Evolutionary conservation across 2,888 invertebrate genomes (phyloP), one percentile per base, ranked within the genome.

Genomic region (Drosophila cognata): DNA sequence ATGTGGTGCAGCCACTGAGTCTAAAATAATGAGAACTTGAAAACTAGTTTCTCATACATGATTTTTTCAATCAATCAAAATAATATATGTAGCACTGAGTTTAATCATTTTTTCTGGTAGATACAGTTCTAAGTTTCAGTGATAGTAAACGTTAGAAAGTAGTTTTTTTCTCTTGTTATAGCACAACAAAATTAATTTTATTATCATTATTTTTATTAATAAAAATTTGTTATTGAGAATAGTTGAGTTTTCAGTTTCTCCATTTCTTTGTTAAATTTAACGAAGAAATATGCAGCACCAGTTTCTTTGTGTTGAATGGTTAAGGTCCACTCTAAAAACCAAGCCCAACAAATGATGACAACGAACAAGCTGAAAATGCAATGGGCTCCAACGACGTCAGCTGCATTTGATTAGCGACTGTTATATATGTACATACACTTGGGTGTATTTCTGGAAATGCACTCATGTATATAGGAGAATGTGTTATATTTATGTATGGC

Each of bases 321-420:
- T 31, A 48, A 53, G 81, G 67, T 77, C 52, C 77, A 81, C 81
- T 55, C 81, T 77, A 78, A 71, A 67, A 64, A 25, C 55, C n/a
- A 51, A 33, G 53, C 36, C 52, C 53, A 60, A 21, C 57, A 36
- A 29, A 50, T 56, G 53, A 74, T 68, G 43, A 64, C 50, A 59
- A 29, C 35, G 38, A 43, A 41, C 36, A 38, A 62, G 36, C 33
- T 48, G 64, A 36, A 59, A 51, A 61, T 66, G 58, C 46, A 46
- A 25, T 50, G 50, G 65, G 74, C 63, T 68, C 52, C 57, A 59
- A 67, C 83, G 75, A 64, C 66, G 73, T 75, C 89, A 87, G 87
- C 87, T 84, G 89, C 89, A 84, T 76, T 89, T 89, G 84, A 84
- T 87, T 84, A 87, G 87, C 84, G 79, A 67, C 66, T 64, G 67